phyloP scores from a whole-genome alignment of 2,888 invertebrate species.

The Agonum fuliginosum region DNA sequence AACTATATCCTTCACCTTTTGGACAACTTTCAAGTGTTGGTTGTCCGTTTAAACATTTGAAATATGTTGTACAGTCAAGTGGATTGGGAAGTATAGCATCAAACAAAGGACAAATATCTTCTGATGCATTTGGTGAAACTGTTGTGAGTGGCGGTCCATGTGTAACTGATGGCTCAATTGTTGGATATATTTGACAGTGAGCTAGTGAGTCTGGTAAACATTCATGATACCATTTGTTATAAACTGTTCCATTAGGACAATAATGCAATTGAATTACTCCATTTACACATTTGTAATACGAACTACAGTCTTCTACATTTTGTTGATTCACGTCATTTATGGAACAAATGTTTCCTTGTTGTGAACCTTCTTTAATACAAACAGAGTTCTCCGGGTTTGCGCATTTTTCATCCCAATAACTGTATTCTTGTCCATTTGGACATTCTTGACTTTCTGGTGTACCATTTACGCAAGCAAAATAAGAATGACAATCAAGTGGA shows the following conservation, averaged over 20 bases:
- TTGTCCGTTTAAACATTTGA: neutral
- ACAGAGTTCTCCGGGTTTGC: neutral
- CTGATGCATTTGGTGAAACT: neutral
- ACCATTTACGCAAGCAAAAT: conserved; percentile 38
- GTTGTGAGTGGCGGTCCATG: neutral
- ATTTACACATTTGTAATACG: conserved; percentile 40
- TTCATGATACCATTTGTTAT: conserved; percentile 52
- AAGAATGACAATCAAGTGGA: conserved; percentile 33
- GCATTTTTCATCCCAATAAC: conserved; percentile 11
- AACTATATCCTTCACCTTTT: conserved; percentile 30
- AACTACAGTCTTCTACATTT: conserved; percentile 38
- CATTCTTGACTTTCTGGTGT: neutral
- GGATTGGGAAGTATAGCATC: conserved; percentile 14
- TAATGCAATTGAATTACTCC: neutral
- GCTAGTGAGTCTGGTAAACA: neutral
- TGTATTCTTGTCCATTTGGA: neutral
- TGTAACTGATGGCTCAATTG: neutral
- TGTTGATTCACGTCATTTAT: conserved; percentile 26
- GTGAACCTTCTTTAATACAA: neutral
- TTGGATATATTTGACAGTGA: conserved; percentile 20
- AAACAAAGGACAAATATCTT: conserved; percentile 36
- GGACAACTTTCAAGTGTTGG: conserved; percentile 23
- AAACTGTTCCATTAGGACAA: neutral
- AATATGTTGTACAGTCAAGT: conserved; percentile 26
- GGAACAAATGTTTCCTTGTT: conserved; percentile 10